Percentiles rank a stretch among this genome's conserved stretches.
These are phyloP conservation scores for Triplophysa bombifrons DNA, from an alignment of 2,797 vertebrate species.

Conservation along the genomic window DNA sequence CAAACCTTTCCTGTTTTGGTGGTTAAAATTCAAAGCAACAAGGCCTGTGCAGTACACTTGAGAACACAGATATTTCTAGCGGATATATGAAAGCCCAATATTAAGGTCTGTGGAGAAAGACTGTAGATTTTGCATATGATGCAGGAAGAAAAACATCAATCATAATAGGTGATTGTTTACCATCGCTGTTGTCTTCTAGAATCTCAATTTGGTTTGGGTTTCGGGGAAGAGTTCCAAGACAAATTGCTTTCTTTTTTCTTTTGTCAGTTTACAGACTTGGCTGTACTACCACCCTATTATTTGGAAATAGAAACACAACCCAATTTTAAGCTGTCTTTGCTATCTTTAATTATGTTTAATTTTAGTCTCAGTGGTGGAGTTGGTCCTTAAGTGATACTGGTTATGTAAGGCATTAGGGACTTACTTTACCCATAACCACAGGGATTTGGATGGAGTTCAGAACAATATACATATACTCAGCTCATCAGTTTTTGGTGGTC, in stretches of 20 bases:
- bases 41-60: slow-evolving; percentile 25
- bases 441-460: slow-evolving; percentile 15
- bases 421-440: background rate
- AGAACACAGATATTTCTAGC: slow-evolving; percentile 46
- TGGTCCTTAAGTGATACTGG: background rate
- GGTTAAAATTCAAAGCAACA: slow-evolving; percentile 44
- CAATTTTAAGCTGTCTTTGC: slow-evolving; percentile 3
- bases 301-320: background rate
- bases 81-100: slow-evolving; percentile 49
- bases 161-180: slow-evolving; percentile 35
- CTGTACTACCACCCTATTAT: background rate
- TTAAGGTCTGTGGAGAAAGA: slow-evolving; percentile 41
- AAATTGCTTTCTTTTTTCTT: slow-evolving; percentile 46
- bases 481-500: slow-evolving; percentile 30
- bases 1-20: slow-evolving; percentile 21
- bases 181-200: slow-evolving; percentile 41
- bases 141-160: slow-evolving; percentile 48
- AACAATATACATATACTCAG: slow-evolving; percentile 19
- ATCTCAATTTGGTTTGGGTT: slow-evolving; percentile 43
- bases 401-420: background rate
- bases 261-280: slow-evolving; percentile 40
- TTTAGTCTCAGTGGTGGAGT: slow-evolving; percentile 4
- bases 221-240: slow-evolving; percentile 32
- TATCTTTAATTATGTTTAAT: slow-evolving; percentile 4
- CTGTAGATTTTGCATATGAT: slow-evolving; percentile 48